A percentile compares a stretch with the other conserved stretches of the same genome.
Evolutionary conservation across 2,888 invertebrate species (phyloP).

Genomic region (Drosophila anomalata): DNA sequence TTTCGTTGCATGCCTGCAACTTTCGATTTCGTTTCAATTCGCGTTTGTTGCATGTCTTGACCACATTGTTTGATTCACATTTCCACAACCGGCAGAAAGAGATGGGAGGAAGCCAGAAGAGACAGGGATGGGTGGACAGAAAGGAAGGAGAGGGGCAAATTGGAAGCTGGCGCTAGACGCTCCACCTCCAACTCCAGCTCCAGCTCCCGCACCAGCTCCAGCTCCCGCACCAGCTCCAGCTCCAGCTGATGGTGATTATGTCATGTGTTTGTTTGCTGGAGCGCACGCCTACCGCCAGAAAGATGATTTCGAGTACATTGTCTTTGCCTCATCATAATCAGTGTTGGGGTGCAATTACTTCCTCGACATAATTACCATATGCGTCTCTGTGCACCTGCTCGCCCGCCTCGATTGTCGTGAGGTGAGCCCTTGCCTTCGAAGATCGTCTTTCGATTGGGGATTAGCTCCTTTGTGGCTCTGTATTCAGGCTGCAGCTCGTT

Average conservation of each 20-base stretch:
- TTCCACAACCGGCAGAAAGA: constrained; percentile 35
- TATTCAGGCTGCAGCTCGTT: constrained; percentile 56
- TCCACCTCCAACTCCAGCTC: constrained; percentile 28
- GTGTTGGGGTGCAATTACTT: constrained; percentile 64
- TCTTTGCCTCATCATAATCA: constrained; percentile 54
- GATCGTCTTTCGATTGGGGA: constrained; percentile 25
- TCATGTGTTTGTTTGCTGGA: constrained; percentile 64
- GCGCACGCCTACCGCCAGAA: constrained; percentile 53
- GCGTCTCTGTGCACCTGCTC: constrained; percentile 4
- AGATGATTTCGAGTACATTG: constrained; percentile 62
- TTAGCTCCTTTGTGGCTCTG: constrained; percentile 17
- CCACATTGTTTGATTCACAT: constrained; percentile 65
- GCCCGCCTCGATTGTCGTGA: constrained; percentile 9
- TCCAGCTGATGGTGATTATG: constrained; percentile 69
- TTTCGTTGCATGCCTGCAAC: constrained; percentile 67
- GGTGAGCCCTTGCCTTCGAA: constrained; percentile 7
- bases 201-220: constrained; percentile 13
- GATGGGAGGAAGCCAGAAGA: constrained; percentile 11
- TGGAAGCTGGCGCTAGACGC: constrained; percentile 67
- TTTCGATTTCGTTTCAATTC: constrained; percentile 77
- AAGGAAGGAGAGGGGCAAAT: constrained; percentile 4
- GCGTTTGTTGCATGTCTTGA: constrained; percentile 79
- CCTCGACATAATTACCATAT: constrained; percentile 70
- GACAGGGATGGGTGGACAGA: constrained; percentile 1
- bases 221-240: constrained; percentile 24